These are phyloP conservation scores for Papio anubis DNA, from an alignment of 2,113 vertebrate species.

Conservation along the genomic window DNA sequence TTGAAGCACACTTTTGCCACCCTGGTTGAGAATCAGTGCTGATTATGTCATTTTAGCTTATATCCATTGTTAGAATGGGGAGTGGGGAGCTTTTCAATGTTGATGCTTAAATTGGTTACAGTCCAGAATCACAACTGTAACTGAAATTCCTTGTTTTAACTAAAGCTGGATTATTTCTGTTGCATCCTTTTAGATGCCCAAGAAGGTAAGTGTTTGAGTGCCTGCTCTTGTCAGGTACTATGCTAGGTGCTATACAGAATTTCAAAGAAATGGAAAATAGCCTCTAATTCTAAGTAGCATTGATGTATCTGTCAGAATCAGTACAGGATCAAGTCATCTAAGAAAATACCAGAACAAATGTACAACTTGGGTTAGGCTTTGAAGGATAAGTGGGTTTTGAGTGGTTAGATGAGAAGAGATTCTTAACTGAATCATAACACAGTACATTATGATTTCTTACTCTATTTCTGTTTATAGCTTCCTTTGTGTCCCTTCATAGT, in stretches of 20 bases:
- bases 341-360: not conserved
- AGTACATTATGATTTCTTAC: constrained; percentile 26
- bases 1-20: not conserved
- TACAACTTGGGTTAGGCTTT: not conserved
- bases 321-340: not conserved
- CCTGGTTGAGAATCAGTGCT: not conserved
- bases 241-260: not conserved
- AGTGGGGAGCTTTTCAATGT: not conserved
- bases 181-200: not conserved
- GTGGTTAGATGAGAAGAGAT: not conserved
- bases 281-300: not conserved
- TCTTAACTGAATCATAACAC: constrained; percentile 14
- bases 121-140: not conserved
- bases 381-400: not conserved
- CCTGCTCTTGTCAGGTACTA: not conserved
- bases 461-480: not conserved
- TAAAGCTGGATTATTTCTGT: not conserved
- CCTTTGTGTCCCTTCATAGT: constrained; percentile 11
- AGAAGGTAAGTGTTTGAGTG: not conserved
- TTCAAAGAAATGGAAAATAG: constrained; percentile 1
- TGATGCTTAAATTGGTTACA: not conserved
- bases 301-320: not conserved
- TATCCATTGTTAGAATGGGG: not conserved
- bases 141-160: not conserved
- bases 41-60: not conserved